Percentiles rank a stretch among this genome's conserved stretches.
Conservation (phyloP, 2,888 invertebrate species). For the Sarcophaga rosellei region DNA sequence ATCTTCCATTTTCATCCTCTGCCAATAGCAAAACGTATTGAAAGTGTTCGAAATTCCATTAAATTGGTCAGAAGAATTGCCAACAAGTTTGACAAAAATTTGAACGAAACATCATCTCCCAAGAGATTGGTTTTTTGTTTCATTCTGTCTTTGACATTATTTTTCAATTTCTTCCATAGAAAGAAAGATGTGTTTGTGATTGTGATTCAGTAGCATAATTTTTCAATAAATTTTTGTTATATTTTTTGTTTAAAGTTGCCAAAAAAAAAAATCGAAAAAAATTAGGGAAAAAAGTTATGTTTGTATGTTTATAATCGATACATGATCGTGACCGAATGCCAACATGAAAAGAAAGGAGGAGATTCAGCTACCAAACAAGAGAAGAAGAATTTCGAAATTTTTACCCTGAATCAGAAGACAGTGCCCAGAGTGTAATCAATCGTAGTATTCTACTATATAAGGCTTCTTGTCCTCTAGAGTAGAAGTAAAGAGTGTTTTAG, state of each 20-base stretch:
- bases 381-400: conserved; percentile 37
- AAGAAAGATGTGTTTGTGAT: conserved; percentile 25
- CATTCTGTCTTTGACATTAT: background rate
- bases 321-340: conserved; percentile 67
- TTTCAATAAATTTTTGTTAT: conserved; percentile 58
- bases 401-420: conserved; percentile 21
- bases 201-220: conserved; percentile 63
- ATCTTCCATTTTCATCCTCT: background rate
- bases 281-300: background rate
- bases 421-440: background rate
- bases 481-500: too few species aligned
- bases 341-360: conserved; percentile 69
- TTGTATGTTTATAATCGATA: conserved; percentile 66
- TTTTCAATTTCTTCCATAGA: background rate
- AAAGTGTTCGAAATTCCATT: conserved; percentile 53
- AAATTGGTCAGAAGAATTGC: conserved; percentile 28
- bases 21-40: conserved; percentile 13
- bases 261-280: background rate
- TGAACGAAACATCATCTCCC: conserved; percentile 20
- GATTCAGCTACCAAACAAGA: conserved; percentile 45
- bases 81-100: background rate
- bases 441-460: too few species aligned
- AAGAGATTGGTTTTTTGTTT: conserved; percentile 37
- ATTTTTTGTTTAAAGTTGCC: conserved; percentile 27
- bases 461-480: too few species aligned